phyloP scores from a whole-genome alignment of 2,797 vertebrate species.

The Hyperoplus immaculatus region DNA sequence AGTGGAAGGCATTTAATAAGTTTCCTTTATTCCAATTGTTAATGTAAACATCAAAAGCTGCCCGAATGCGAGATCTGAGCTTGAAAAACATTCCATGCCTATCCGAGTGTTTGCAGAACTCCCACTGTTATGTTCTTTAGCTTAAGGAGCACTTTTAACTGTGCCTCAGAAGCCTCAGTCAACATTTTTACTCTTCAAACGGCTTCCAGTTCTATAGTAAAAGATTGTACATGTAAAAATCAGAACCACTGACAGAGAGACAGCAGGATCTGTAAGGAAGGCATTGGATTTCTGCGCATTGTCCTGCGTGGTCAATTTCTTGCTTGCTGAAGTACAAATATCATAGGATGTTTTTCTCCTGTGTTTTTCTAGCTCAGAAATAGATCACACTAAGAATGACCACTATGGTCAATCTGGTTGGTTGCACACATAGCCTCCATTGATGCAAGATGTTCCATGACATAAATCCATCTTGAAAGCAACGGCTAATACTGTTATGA shows the following conservation, averaged over 20 bases:
- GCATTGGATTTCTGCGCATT: background rate
- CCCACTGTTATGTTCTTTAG: background rate
- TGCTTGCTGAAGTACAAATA: background rate
- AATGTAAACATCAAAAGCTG: constrained; percentile 18
- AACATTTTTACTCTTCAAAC: constrained; percentile 2
- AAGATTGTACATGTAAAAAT: constrained; percentile 9
- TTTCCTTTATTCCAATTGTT: constrained; percentile 12
- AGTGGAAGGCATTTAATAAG: background rate
- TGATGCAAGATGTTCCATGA: background rate
- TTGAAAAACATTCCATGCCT: constrained; percentile 4
- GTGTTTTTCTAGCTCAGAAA: constrained; percentile 1
- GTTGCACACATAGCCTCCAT: background rate
- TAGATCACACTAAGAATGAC: background rate
- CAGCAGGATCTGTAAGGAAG: background rate
- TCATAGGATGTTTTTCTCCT: background rate
- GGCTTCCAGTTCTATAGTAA: background rate
- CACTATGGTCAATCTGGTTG: background rate
- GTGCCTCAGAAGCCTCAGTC: background rate
- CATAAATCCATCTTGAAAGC: background rate
- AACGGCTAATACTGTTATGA: background rate
- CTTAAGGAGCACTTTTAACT: constrained; percentile 1
- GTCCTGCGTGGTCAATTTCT: background rate
- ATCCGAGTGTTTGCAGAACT: background rate
- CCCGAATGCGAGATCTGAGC: background rate
- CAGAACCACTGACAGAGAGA: background rate